Percentiles rank a stretch among this genome's conserved stretches.
These are phyloP conservation scores for Holothuria leucospilota DNA, from an alignment of 53 echinoderm and acorn worm genomes.

Conservation along the genomic window DNA sequence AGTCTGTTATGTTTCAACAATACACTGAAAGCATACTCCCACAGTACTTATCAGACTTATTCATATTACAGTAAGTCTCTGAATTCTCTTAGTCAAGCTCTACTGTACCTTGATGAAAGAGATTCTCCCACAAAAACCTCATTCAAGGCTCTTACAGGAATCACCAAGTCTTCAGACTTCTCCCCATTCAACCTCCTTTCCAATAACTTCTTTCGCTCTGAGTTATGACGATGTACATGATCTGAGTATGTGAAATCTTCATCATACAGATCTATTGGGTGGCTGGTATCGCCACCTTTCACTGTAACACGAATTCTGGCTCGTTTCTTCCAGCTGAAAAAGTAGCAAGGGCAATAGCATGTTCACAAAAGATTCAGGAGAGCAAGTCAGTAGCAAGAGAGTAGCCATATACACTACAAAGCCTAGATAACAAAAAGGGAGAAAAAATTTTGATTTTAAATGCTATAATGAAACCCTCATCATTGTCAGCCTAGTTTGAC, in stretches of 20 bases:
- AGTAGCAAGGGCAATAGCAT: too few relatives aligned
- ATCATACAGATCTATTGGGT: constrained; percentile 94
- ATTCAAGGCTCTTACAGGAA: constrained; percentile 90
- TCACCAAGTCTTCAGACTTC: constrained; percentile 35
- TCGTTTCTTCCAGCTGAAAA: constrained; percentile 84
- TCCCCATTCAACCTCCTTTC: constrained; percentile 65
- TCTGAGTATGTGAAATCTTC: constrained; percentile 88
- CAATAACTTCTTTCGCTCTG: constrained; percentile 64
- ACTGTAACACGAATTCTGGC: constrained; percentile 90
- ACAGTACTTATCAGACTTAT: too few relatives aligned
- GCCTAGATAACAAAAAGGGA: too few relatives aligned
- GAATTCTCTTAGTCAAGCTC: background rate
- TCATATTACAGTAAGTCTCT: background rate
- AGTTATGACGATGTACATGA: constrained; percentile 66
- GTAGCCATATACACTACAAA: too few relatives aligned
- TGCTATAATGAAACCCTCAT: too few relatives aligned
- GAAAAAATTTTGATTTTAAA: too few relatives aligned
- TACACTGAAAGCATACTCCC: too few relatives aligned
- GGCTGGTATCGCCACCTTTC: constrained; percentile 79
- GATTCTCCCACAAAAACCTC: constrained; percentile 98
- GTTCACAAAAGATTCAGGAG: too few relatives aligned
- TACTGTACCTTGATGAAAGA: constrained; percentile 92
- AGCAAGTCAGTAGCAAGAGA: background rate
- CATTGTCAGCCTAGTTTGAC: too few relatives aligned
- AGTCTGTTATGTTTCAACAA: too few relatives aligned